Evolutionary conservation across 2,113 vertebrate species (phyloP), one percentile per base, ranked within the genome.

Genomic region (Baryphthengus martii): DNA sequence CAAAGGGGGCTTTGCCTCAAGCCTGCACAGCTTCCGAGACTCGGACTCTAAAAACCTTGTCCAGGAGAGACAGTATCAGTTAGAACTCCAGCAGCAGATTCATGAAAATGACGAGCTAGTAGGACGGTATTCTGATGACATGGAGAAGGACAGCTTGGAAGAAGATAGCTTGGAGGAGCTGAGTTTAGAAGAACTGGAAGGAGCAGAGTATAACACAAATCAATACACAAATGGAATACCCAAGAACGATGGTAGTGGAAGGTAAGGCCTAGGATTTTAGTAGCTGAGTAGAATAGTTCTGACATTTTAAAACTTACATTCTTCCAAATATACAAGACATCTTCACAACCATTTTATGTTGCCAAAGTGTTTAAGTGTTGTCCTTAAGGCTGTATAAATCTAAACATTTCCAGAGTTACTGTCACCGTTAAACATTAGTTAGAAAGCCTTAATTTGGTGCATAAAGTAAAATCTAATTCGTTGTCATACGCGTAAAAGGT

Each of bases 11-110:
- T 79, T 71, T n/a, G 13, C 44, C 42, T 71, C 73, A 31, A 87
- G 89, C 13, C 93, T 82, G 12, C 96, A 93, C 33, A 97, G 98
- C 66, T 98, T 97, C 39, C 93, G 96, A 47, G 98, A 98, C 37
- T 98, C 97, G 0, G 97, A 98, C 65, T 97, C 97, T 0, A 97
- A 99, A 91, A 97, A 97, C 61, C 84, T 98, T 45, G 80, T 55
- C 28, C 97, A 92, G 79, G 98, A 98, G 71, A 96, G 49, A 25
- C 85, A 39, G 13, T 73, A 90, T 63, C 97, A 96, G 70, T 59
- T 91, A 24, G 84, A 97, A 14, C 94, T 97, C 8, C 96, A 96
- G 39, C 90, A 92, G 28, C 23, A 47, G 31, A 70, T 84, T 50
- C 39, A 2, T 39, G 53, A 94, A 4, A 91, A 70, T 0, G 68